Conservation (phyloP, 2,113 vertebrate species). For the Carettochelys insculpta region DNA sequence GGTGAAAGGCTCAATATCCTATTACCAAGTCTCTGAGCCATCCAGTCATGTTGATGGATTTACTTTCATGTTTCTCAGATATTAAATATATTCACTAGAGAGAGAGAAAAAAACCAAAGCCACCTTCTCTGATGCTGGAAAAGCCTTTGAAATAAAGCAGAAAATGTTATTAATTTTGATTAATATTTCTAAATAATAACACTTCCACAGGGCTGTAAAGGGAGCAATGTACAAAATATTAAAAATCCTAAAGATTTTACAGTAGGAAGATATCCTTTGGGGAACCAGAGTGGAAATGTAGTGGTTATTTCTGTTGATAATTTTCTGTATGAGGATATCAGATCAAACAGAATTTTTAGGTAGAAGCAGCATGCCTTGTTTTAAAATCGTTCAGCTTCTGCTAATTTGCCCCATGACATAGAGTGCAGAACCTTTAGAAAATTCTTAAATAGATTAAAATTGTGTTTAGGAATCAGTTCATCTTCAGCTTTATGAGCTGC, state of each 20-base stretch:
- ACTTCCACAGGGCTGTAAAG: slow-evolving; percentile 35
- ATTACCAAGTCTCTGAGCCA: slow-evolving; percentile 41
- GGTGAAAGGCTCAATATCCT: slow-evolving; percentile 40
- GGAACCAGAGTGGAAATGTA: slow-evolving; percentile 18
- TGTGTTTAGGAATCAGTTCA: slow-evolving; percentile 40
- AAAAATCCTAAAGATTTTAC: slow-evolving; percentile 43
- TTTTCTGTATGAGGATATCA: not conserved
- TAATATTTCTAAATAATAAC: slow-evolving; percentile 60
- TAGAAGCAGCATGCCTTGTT: slow-evolving; percentile 6
- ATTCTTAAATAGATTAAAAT: slow-evolving; percentile 52
- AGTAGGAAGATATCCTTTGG: slow-evolving; percentile 29
- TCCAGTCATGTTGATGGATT: slow-evolving; percentile 54
- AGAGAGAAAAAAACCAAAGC: slow-evolving; percentile 38
- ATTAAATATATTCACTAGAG: slow-evolving; percentile 53
- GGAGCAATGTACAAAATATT: slow-evolving; percentile 26
- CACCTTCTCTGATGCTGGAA: slow-evolving; percentile 12
- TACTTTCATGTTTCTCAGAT: slow-evolving; percentile 51
- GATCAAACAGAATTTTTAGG: slow-evolving; percentile 22
- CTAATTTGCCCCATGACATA: slow-evolving; percentile 53
- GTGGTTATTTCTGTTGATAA: not conserved
- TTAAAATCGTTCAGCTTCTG: slow-evolving; percentile 32
- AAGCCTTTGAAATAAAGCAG: slow-evolving; percentile 22
- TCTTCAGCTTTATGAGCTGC: slow-evolving; percentile 36
- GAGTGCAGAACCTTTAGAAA: slow-evolving; percentile 25
- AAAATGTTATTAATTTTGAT: slow-evolving; percentile 60